Evolutionary conservation across 2,888 invertebrate genomes (phyloP).

Genomic region (Drosophila barbarae): DNA sequence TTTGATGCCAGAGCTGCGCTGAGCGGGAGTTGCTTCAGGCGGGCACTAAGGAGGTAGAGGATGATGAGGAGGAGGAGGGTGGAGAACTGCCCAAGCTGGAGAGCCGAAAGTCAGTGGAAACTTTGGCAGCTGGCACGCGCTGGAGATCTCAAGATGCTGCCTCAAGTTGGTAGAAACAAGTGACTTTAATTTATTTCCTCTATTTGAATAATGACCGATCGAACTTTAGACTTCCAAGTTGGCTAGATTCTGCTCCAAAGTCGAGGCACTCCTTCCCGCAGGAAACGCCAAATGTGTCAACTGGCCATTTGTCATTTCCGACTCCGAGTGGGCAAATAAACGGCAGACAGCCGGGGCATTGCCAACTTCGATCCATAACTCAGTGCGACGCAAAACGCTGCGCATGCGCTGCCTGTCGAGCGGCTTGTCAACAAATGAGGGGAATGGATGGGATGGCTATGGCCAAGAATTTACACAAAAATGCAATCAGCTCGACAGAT

Average conservation of each 20-base stretch:
- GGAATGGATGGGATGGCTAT: slow-evolving; percentile 26
- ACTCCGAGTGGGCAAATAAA: slow-evolving; percentile 56
- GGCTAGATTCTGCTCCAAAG: neutral
- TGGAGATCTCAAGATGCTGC: slow-evolving; percentile 6
- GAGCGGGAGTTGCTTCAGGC: slow-evolving; percentile 25
- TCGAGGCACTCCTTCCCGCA: slow-evolving; percentile 22
- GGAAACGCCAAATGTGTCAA: slow-evolving; percentile 56
- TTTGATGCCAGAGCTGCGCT: slow-evolving; percentile 58
- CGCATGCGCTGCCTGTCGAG: slow-evolving; percentile 41
- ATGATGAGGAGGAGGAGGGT: neutral
- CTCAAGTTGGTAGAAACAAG: neutral
- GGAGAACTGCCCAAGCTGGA: slow-evolving; percentile 9
- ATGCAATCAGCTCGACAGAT: slow-evolving; percentile 63
- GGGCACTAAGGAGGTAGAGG: neutral
- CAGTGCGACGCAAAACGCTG: slow-evolving; percentile 25
- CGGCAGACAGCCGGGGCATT: slow-evolving; percentile 31
- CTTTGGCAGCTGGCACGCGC: slow-evolving; percentile 12
- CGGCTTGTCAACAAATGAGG: slow-evolving; percentile 12
- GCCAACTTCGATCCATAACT: slow-evolving; percentile 34
- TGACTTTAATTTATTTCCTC: neutral
- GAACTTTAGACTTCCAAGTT: neutral
- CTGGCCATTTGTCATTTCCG: slow-evolving; percentile 62
- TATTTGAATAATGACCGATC: slow-evolving; percentile 1
- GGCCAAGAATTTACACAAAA: slow-evolving; percentile 68
- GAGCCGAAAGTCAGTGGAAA: slow-evolving; percentile 12